Evolutionary conservation across 2,797 vertebrate species (phyloP).

Genomic region (Urocyon cinereoargenteus): DNA sequence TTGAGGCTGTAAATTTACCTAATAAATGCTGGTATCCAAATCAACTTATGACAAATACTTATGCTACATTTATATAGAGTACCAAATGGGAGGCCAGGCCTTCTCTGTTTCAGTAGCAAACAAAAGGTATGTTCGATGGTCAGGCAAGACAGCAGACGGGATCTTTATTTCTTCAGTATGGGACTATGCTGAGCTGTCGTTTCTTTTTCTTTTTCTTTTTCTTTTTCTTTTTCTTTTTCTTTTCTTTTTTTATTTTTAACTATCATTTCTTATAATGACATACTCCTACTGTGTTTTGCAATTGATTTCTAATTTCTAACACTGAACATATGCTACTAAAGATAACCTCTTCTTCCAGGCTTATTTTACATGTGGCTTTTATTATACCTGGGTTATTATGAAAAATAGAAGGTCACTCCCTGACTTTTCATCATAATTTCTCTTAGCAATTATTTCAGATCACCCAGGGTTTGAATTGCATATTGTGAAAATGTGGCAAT

Average conservation of each 20-base stretch:
- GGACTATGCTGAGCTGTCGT: background rate
- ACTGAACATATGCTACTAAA: conserved; percentile 37
- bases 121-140: background rate
- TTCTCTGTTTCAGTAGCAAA: background rate
- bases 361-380: conserved; percentile 52
- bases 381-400: conserved; percentile 28
- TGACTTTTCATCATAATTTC: conserved; percentile 53
- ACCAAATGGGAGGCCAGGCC: background rate
- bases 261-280: conserved; percentile 32
- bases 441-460: conserved; percentile 46
- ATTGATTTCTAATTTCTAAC: conserved; percentile 59
- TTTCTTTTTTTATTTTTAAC: background rate
- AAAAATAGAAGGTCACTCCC: conserved; percentile 62
- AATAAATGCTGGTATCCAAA: background rate
- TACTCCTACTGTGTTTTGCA: conserved; percentile 53
- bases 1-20: conserved; percentile 6
- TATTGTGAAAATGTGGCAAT: background rate
- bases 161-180: conserved; percentile 10
- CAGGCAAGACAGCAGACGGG: background rate
- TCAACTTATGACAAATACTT: background rate
- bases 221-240: background rate
- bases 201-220: background rate
- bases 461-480: background rate
- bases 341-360: conserved; percentile 41
- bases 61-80: background rate